These are phyloP conservation scores for Proctacanthus coquilletti DNA, from an alignment of 1,140 invertebrate genomes.

Conservation along the genomic window DNA sequence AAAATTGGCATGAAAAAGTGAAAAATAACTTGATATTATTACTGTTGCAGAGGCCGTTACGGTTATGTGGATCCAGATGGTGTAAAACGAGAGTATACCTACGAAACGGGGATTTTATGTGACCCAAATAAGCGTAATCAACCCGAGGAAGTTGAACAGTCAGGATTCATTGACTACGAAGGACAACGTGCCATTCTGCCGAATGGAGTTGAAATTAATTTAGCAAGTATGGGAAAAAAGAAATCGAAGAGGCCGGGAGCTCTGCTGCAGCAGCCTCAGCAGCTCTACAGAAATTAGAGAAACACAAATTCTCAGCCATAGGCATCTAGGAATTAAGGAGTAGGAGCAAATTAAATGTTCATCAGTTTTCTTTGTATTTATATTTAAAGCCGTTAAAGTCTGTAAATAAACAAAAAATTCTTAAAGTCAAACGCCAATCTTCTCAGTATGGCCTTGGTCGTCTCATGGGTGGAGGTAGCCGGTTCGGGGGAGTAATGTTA, in stretches of 20 bases:
- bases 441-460: conserved; percentile 33
- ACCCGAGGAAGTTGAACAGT: conserved; percentile 45
- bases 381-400: no score
- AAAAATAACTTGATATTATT: no score
- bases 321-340: no score
- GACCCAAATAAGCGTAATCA: conserved; percentile 42
- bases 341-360: no score
- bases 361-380: no score
- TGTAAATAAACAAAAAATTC: conserved; percentile 13
- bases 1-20: no score
- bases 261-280: conserved; percentile 10
- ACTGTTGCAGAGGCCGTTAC: conserved; percentile 56
- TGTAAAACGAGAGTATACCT: conserved; percentile 50
- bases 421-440: not conserved
- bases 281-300: conserved; percentile 20
- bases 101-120: conserved; percentile 53
- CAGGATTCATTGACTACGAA: conserved; percentile 53
- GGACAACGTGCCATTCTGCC: conserved; percentile 52
- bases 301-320: no score
- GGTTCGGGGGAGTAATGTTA: conserved; percentile 79
- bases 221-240: conserved; percentile 49
- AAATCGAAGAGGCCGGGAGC: conserved; percentile 42
- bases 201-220: conserved; percentile 50
- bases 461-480: conserved; percentile 50
- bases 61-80: conserved; percentile 72